Base-by-base conservation (phyloP, 1,140 invertebrate genomes). In the Asbolus verrucosus region DNA sequence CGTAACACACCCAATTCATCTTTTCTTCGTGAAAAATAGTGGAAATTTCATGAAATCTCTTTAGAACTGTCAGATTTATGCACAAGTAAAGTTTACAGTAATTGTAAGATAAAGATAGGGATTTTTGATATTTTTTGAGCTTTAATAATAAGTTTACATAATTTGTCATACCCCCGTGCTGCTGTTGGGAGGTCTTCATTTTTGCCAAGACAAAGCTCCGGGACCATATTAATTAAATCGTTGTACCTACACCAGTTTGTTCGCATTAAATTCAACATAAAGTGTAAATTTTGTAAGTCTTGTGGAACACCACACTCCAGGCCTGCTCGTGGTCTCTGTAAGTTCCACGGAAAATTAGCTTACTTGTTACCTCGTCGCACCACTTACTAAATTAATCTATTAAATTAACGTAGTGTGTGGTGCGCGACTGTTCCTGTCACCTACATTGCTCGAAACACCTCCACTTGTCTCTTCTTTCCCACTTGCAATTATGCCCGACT, bases 371-470 rank as follows among this genome's bases (percentile, higher is more conserved):
- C 79, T 79, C 77, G 74, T 75, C 78, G 74, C 72, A 72, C 74
- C 78, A 80, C 77, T 78, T 79, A 80, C 75, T 76, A 78, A 78
- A 79, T 80, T 79, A 80, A 79, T 79, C 75, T 79, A 80, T 79
- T 80, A 80, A 78, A 80, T 80, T 80, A 80, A 77, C 71, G 67
- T 33, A 67, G 70, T 72, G 69, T 62, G 70, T 69, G 73, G 72
- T 61, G 63, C 66, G 68, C 70, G 65, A 70, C 72, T 79, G 78
- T 79, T 79, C 67, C 73, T 79, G 78, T 79, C 78, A 79, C 78
- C 78, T 77, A 73, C 68, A 71, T 74, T 70, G 65, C 62, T 30
- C 63, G 67, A 70, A 74, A 74, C 72, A 73, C 74, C 72, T 71
- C 63, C 63, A 46, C 19, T 66, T 59, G 15, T 59, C 43, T 60